Conservation (phyloP, 2,888 invertebrate species). For the Thalpophila matura region DNA sequence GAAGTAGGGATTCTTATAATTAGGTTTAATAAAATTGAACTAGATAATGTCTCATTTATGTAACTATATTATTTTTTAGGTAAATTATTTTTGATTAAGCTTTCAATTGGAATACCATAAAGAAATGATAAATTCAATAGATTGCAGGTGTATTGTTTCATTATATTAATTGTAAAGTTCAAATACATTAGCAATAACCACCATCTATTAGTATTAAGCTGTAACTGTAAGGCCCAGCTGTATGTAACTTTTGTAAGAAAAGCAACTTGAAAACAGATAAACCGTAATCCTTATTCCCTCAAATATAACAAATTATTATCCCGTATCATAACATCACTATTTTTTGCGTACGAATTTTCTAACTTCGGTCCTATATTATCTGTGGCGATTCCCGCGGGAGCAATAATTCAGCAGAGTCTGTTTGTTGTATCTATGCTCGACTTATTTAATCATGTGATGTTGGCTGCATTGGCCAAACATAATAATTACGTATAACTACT, state of each 20-base stretch:
- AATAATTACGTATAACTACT: conserved; percentile 37
- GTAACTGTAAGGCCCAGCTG: no score
- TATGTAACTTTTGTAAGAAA: not conserved
- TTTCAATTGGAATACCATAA: no score
- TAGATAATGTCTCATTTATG: no score
- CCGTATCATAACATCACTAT: conserved; percentile 65
- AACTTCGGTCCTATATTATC: conserved; percentile 67
- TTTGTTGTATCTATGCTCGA: conserved; percentile 60
- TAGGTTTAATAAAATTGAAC: no score
- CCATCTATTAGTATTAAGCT: no score
- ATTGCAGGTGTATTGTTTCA: no score
- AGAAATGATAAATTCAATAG: no score
- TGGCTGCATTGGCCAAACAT: conserved; percentile 43
- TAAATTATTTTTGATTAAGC: no score
- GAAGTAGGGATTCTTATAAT: no score
- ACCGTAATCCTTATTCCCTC: conserved; percentile 21
- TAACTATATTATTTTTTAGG: no score
- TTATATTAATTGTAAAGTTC: no score
- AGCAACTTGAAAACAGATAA: conserved; percentile 32
- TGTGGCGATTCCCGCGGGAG: conserved; percentile 64
- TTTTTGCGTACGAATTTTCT: conserved; percentile 68
- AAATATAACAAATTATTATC: conserved; percentile 49
- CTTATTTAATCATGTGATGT: conserved; percentile 62
- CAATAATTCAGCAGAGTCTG: conserved; percentile 68
- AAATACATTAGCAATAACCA: no score